These are phyloP conservation scores for Ommatoiulus sabulosus DNA, from an alignment of 2,888 invertebrate species.

Conservation along the genomic window DNA sequence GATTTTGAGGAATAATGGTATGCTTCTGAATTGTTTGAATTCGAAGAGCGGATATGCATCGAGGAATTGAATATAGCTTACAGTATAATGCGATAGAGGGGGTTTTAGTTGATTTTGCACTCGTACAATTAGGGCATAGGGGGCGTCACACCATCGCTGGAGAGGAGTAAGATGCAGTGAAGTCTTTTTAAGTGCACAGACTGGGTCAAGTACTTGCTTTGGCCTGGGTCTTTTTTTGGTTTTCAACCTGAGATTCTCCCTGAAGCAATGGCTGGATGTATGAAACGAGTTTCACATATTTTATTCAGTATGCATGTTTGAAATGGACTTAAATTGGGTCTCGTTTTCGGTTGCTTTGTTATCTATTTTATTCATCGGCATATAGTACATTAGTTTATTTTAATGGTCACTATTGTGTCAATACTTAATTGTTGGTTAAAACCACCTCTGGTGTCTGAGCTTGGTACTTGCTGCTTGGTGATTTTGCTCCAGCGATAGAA, in stretches of 20 bases:
- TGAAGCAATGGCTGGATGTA: not conserved
- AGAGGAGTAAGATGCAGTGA: not conserved
- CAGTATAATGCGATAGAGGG: not conserved
- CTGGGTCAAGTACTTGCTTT: not conserved
- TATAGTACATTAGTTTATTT: not conserved
- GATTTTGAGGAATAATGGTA: not conserved
- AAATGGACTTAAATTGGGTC: not conserved
- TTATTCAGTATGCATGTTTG: not conserved
- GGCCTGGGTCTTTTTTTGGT: not conserved
- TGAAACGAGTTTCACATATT: not conserved
- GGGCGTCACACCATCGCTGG: not conserved
- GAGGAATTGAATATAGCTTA: conserved; percentile 1
- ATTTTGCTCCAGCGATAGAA: not conserved
- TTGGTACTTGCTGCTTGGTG: not conserved
- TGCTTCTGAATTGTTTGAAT: not conserved
- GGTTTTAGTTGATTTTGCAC: conserved; percentile 11
- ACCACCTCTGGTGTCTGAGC: not conserved
- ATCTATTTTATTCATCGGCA: not conserved
- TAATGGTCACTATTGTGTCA: not conserved
- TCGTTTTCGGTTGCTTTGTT: not conserved
- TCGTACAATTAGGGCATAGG: not conserved
- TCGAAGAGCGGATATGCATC: not conserved
- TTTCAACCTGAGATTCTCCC: not conserved
- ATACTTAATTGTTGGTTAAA: not conserved
- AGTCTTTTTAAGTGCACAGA: not conserved